Evolutionary conservation across 2,888 invertebrate genomes (phyloP).

Genomic region (Lycia hirtaria): DNA sequence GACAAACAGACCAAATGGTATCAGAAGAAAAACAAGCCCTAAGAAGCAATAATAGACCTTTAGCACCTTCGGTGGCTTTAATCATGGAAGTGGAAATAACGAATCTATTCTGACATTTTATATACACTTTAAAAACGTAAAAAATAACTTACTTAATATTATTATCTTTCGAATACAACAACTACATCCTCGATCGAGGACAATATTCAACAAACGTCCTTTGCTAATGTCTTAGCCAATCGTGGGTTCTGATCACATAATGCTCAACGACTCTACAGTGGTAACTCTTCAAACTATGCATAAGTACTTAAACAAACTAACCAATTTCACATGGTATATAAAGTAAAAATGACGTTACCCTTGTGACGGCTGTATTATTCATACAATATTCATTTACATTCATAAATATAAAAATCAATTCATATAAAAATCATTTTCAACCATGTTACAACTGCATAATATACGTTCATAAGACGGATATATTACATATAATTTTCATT

Average conservation of each 20-base stretch:
- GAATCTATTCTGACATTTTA: conserved; percentile 76
- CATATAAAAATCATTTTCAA: conserved; percentile 82
- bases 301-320: conserved; percentile 58
- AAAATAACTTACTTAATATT: conserved; percentile 86
- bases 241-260: conserved; percentile 81
- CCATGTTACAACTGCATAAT: conserved; percentile 74
- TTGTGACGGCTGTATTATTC: conserved; percentile 51
- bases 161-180: conserved; percentile 85
- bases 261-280: conserved; percentile 82
- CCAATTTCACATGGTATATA: conserved; percentile 67
- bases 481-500: conserved; percentile 80
- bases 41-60: conserved; percentile 83
- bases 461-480: conserved; percentile 84
- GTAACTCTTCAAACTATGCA: conserved; percentile 68
- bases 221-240: conserved; percentile 83
- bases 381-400: conserved; percentile 74
- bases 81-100: conserved; percentile 78
- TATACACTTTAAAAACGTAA: conserved; percentile 85
- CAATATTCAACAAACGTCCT: conserved; percentile 83
- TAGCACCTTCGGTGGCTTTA: conserved; percentile 82
- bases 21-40: conserved; percentile 62
- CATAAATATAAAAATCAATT: conserved; percentile 78
- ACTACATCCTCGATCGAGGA: conserved; percentile 81
- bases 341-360: conserved; percentile 54
- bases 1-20: conserved; percentile 32